Base-by-base conservation (phyloP, 2,113 vertebrate genomes). In the Centrocercus urophasianus region DNA sequence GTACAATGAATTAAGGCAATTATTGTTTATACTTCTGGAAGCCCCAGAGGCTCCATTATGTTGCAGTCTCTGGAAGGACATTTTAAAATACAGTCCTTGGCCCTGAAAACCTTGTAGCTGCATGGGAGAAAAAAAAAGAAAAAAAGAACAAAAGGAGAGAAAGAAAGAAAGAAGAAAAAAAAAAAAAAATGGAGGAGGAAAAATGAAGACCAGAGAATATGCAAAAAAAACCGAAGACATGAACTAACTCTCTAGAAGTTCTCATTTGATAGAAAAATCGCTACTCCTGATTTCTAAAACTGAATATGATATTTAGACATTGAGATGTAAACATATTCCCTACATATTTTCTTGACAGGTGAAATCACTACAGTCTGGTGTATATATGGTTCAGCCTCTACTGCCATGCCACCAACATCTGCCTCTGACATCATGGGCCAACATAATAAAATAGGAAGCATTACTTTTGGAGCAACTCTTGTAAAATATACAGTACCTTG, bases 1-100 rank as follows among this genome's bases (percentile, higher is more conserved):
- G 56, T 36, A 85, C 88, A 89, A 83, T 83, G 85, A 91, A 95
- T 96, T 94, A 95, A 89, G 83, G 75, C 36, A 91, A 95, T 95
- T 95, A 88, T 61, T 89, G 78, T 76, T 96, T 86, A 83, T 93
- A 84, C 48, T 75, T 8, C 61, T 73, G 25, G 32, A 89, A 91
- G 78, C 66, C 87, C 48, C 79, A 83, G 78, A 94, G 78, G 67
- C 40, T 93, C 75, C 45, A 69, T 93, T 96, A 89, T 63, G 59
- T 57, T 90, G 28, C 13, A 75, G 22, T 36, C 10, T 83, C 36
- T 63, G 66, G 30, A 88, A 92, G 21, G 50, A 81, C 1, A 2
- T 24, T 65, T 69, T n/a, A 72, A 94, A 89, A 90, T 61, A 80
- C 24, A 48, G 8, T 27, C 36, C 30, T 73, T 0, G 0, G 3